Percentiles rank a stretch among this genome's conserved stretches.
Evolutionary conservation across 2,797 vertebrate genomes (phyloP).

Genomic region (Eutrigla gurnardus): DNA sequence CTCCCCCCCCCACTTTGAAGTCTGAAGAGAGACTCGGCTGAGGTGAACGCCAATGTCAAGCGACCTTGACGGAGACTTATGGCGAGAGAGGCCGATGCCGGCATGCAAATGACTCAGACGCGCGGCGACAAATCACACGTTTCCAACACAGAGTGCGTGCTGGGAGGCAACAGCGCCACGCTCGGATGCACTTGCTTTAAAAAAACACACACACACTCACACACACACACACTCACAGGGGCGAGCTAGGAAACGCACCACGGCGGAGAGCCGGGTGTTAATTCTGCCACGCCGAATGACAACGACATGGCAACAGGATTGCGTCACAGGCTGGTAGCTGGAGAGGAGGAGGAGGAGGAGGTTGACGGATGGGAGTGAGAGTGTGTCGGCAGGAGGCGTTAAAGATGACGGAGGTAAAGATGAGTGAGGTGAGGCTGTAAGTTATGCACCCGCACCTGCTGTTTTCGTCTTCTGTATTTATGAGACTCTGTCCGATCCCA

Average conservation of each 20-base stretch:
- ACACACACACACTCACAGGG: neutral
- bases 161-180: conserved; percentile 27
- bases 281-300: conserved; percentile 75
- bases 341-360: conserved; percentile 37
- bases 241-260: neutral
- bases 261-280: conserved; percentile 55
- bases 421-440: conserved; percentile 70
- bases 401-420: conserved; percentile 55
- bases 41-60: conserved; percentile 78
- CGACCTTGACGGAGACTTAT: conserved; percentile 74
- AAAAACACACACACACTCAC: neutral
- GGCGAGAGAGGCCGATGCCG: conserved; percentile 47
- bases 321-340: conserved; percentile 73
- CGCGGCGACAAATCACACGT: conserved; percentile 57
- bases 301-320: conserved; percentile 80
- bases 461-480: conserved; percentile 72
- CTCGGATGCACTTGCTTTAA: conserved; percentile 23
- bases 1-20: conserved; percentile 49
- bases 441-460: conserved; percentile 76
- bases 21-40: conserved; percentile 54
- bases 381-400: conserved; percentile 40
- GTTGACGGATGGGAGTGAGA: conserved; percentile 38
- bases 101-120: conserved; percentile 72
- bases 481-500: conserved; percentile 67
- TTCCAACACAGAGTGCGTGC: conserved; percentile 16